These are phyloP conservation scores for Drosophila pectinifera DNA, from an alignment of 1,140 invertebrate species.

Conservation along the genomic window DNA sequence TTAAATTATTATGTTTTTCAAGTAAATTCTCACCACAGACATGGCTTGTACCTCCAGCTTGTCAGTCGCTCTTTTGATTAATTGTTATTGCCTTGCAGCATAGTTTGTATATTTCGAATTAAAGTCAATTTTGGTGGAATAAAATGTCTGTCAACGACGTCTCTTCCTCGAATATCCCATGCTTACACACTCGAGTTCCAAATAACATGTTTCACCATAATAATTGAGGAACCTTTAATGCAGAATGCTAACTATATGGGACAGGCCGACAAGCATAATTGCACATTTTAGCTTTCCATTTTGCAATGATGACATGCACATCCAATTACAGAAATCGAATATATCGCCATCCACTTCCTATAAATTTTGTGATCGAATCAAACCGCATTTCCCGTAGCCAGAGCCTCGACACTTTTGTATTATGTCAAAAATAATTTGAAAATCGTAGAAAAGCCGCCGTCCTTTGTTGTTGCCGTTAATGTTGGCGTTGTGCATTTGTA, in stretches of 20 bases:
- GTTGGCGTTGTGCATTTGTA: conserved; percentile 52
- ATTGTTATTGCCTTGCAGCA: not conserved
- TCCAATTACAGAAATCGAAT: conserved; percentile 26
- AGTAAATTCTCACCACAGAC: no score
- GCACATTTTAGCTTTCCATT: conserved; percentile 11
- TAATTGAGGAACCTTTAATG: not conserved
- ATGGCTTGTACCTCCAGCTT: no score
- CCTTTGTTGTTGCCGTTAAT: conserved; percentile 52
- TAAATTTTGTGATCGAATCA: conserved; percentile 15
- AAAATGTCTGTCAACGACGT: not conserved
- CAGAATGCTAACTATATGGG: not conserved
- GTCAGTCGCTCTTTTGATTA: no score
- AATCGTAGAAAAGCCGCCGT: conserved; percentile 37
- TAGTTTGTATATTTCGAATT: no score
- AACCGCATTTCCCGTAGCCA: conserved; percentile 12
- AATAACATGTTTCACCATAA: not conserved
- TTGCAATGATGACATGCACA: conserved; percentile 4
- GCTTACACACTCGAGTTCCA: not conserved
- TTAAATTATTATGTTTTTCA: no score
- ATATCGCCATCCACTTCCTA: conserved; percentile 15
- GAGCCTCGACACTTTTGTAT: conserved; percentile 26
- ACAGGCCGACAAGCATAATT: not conserved
- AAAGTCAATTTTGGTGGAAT: not conserved
- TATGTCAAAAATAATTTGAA: conserved; percentile 45
- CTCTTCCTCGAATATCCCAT: no score